Percentiles rank a stretch among this genome's conserved stretches.
Conservation (phyloP, 2,888 invertebrate species). For the Nesidiocoris tenuis region DNA sequence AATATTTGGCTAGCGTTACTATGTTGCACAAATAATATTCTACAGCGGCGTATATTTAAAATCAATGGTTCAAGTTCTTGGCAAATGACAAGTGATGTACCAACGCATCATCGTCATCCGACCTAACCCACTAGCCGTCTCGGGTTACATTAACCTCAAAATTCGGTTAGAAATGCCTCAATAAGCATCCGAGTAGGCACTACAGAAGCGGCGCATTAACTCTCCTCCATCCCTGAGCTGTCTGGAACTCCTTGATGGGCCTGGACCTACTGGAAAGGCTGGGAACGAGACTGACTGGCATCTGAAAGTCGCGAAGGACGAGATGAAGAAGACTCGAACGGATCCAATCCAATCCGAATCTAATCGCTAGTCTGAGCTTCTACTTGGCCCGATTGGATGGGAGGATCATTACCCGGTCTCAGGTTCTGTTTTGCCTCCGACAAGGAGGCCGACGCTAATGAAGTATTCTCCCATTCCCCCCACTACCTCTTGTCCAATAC, state of each 20-base stretch:
- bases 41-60: too few relatives aligned
- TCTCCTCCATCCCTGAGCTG: too few relatives aligned
- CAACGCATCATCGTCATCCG: too few relatives aligned
- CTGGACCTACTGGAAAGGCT: too few relatives aligned
- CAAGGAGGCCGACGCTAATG: background rate
- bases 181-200: too few relatives aligned
- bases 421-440: background rate
- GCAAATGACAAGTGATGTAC: too few relatives aligned
- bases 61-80: too few relatives aligned
- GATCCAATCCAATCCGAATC: background rate
- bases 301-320: background rate
- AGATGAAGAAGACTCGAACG: background rate
- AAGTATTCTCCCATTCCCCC: background rate
- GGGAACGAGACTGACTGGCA: background rate
- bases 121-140: background rate
- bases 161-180: too few relatives aligned
- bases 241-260: too few relatives aligned
- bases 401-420: background rate
- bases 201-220: too few relatives aligned
- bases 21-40: too few relatives aligned
- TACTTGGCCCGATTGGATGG: background rate
- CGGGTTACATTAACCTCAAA: background rate
- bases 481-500: background rate
- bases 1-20: too few relatives aligned
- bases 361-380: background rate